Conservation (phyloP, 2,797 vertebrate species). For the Agapornis canus region DNA sequence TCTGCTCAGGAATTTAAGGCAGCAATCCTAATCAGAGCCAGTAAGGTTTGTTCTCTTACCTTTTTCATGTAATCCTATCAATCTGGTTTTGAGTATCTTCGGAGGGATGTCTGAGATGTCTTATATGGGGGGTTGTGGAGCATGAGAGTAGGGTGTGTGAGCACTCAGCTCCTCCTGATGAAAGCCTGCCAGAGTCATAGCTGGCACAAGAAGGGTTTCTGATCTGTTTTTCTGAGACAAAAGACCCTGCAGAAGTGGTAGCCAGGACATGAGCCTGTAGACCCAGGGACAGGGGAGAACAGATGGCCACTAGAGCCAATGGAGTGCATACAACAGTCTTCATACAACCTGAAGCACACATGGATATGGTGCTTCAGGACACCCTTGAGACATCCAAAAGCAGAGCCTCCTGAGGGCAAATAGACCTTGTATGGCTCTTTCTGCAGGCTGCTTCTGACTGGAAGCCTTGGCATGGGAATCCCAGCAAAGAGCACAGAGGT, state of each 20-base stretch:
- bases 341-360: not conserved
- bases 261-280: not conserved
- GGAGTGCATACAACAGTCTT: not conserved
- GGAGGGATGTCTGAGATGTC: not conserved
- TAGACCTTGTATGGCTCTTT: not conserved
- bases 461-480: not conserved
- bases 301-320: not conserved
- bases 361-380: not conserved
- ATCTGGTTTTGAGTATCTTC: not conserved
- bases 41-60: not conserved
- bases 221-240: not conserved
- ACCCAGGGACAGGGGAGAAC: not conserved
- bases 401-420: accelerated
- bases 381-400: not conserved
- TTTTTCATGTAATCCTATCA: not conserved
- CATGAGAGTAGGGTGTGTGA: not conserved
- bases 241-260: not conserved
- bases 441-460: not conserved
- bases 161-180: accelerated
- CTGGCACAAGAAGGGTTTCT: not conserved
- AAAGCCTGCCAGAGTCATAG: not conserved
- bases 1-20: not conserved
- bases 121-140: not conserved
- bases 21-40: not conserved
- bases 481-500: not conserved